A percentile compares a stretch with the other conserved stretches of the same genome.
Conservation (phyloP, 1,140 invertebrate genomes). For the Trinorchestia longiramus region DNA sequence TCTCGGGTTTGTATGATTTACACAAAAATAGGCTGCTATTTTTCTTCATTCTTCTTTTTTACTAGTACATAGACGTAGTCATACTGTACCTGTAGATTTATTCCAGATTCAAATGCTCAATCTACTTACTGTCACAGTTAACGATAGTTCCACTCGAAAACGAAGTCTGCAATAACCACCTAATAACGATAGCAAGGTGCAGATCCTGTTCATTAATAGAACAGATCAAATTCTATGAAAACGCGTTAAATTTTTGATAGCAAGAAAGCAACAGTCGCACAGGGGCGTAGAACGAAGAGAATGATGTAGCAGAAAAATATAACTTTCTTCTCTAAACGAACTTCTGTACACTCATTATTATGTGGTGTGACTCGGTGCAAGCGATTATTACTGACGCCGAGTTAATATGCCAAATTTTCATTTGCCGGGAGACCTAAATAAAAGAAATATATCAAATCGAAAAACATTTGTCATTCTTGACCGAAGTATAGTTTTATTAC, state of each 20-base stretch:
- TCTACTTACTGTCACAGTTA: background rate
- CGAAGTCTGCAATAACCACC: background rate
- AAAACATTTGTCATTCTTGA: no score
- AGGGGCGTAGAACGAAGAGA: background rate
- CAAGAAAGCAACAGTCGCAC: background rate
- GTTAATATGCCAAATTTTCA: no score
- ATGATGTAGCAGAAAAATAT: background rate
- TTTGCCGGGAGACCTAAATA: no score
- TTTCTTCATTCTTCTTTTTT: background rate
- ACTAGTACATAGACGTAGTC: background rate
- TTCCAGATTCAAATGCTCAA: background rate
- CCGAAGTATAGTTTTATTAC: no score
- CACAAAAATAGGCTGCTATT: background rate
- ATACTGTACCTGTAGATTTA: background rate
- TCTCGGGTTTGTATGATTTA: background rate
- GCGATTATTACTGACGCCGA: no score
- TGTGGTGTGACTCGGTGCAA: no score
- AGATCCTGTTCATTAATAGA: background rate
- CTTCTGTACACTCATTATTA: no score
- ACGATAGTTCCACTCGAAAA: background rate
- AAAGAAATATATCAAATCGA: no score
- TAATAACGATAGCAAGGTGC: background rate
- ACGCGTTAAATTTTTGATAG: background rate
- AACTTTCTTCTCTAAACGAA: no score
- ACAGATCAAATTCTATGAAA: background rate